These are phyloP conservation scores for Syngnathus rostellatus DNA, from an alignment of 2,797 vertebrate genomes.

Conservation along the genomic window DNA sequence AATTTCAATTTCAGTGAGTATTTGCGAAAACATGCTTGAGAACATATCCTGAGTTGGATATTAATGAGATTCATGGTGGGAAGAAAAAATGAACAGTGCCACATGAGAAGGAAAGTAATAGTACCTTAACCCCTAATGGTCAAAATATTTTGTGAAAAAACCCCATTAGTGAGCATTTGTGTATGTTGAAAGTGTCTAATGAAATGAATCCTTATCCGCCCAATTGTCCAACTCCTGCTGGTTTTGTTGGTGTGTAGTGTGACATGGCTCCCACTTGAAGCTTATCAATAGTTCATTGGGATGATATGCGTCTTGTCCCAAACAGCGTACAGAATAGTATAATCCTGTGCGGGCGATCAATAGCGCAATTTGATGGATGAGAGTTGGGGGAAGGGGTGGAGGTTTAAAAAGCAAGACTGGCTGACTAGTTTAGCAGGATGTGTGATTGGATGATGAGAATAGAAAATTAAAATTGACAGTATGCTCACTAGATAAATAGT, in stretches of 20 bases:
- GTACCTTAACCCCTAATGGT: background rate
- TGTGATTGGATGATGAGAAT: conserved; percentile 25
- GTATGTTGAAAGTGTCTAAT: background rate
- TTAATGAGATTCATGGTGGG: background rate
- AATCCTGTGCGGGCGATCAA: conserved; percentile 62
- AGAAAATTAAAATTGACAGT: conserved; percentile 37
- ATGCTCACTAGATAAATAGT: conserved; percentile 19
- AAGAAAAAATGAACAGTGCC: background rate
- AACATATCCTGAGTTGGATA: background rate
- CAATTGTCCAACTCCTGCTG: conserved; percentile 26
- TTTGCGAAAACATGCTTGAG: no score
- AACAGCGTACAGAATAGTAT: conserved; percentile 66
- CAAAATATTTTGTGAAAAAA: background rate
- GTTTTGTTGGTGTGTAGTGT: conserved; percentile 15
- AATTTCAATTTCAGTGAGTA: no score
- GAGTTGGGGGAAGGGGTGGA: conserved; percentile 10
- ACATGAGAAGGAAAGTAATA: background rate
- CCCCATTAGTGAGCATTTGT: background rate
- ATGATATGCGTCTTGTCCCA: conserved; percentile 56
- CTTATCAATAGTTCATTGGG: conserved; percentile 67
- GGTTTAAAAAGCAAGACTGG: conserved; percentile 19
- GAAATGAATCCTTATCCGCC: conserved; percentile 11
- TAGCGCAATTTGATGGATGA: conserved; percentile 58
- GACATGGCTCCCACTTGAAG: conserved; percentile 50
- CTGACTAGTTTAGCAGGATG: conserved; percentile 17